Base-by-base conservation (phyloP, 92 coral and sea anemone genomes). In the Desmophyllum pertusum region DNA sequence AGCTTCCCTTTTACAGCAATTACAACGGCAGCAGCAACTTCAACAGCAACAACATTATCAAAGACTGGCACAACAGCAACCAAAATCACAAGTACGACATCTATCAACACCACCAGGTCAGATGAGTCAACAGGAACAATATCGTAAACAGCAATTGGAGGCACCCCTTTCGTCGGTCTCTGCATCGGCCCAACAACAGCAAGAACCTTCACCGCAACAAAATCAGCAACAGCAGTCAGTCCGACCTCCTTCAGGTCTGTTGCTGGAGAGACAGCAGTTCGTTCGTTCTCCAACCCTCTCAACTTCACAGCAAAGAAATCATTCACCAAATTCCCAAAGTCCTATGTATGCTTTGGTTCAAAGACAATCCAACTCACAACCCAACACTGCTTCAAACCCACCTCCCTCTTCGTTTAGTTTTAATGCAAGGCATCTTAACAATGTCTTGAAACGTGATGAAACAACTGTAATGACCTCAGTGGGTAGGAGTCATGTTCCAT, bases 21-120 rank as follows among this genome's bases (percentile, higher is more conserved):
- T 67, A 40, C 85, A 78, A 41, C 85, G 50, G 6, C 72, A 79
- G 80, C 85, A 85, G 23, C 89, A 85, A 59, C 85, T 75, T 57
- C 93, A 83, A 41, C 88, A 73, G 48, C 90, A 83, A 52, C 90
- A 83, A 33, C 71, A 65, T 6, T 70, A 77, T 33, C 91, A 79
- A 29, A 73, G 38, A 37, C 15, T 59, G 37, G 43, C 1, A 69
- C 36, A 9, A 0, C 84, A 69, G 9, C 63, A 66, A 36, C 65
- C 52, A 61, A 84, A 79, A 59, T 78, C 72, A 2, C 74, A 53
- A n/a, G 74, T 19, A 3, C 42, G 50, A 7, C 53, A 55, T 17
- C 69, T 30, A 25, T 29, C 52, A 13, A 27, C 25, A 23, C 18
- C 30, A 23, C 53, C 80, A 35, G 31, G 40, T 52, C 78, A 81